Evolutionary conservation across 2,113 vertebrate genomes (phyloP), one percentile per base, ranked within the genome.

Genomic region (Notothenia rossii): DNA sequence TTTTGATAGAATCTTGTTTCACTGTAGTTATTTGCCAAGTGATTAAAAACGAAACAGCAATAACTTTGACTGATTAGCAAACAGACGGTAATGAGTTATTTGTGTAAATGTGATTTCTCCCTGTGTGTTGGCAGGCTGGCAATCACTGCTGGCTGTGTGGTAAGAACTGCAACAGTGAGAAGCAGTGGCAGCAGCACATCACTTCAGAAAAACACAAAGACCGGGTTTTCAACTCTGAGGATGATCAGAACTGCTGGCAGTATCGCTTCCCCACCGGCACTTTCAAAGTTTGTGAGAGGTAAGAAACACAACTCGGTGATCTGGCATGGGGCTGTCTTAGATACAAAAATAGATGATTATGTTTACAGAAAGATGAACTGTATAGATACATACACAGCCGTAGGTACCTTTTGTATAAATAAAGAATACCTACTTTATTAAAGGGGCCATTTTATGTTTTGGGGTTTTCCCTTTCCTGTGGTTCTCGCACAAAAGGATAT

Each of bases 141-240:
- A 99, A 98, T 68, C 98, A 99, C 88, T 99, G 98, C 85, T 99
- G 98, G 98, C 95, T 99, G 90, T 99, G 98, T 81, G 97, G 98
- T 72, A 99, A 99, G 90, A 99, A 99, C 95, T 99, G 97, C 88
- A 99, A 99, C 91, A 99, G 98, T 3, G 98, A 99, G 84, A 98
- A 97, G 87, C 98, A 99, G 91, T 99, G 98, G 98, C 97, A 99
- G 89, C 97, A 97, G 93, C 98, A 99, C 86, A 99, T 99, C 92
- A 97, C 97, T 10, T 99, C 98, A 0, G 98, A 99, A 82, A 99
- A 99, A 94, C 98, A 99, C 95, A 99, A 99, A 83, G 98, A 99
- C 76, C 95, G 98, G 79, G 96, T 99, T 82, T 99, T 99, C 90
- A 97, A 98, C 91, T 98, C 97, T 0, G 98, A 99, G 75, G 98